Evolutionary conservation across 1,140 invertebrate species (phyloP), one percentile per base, ranked within the genome.

Genomic region (Cecropterus lyciades): DNA sequence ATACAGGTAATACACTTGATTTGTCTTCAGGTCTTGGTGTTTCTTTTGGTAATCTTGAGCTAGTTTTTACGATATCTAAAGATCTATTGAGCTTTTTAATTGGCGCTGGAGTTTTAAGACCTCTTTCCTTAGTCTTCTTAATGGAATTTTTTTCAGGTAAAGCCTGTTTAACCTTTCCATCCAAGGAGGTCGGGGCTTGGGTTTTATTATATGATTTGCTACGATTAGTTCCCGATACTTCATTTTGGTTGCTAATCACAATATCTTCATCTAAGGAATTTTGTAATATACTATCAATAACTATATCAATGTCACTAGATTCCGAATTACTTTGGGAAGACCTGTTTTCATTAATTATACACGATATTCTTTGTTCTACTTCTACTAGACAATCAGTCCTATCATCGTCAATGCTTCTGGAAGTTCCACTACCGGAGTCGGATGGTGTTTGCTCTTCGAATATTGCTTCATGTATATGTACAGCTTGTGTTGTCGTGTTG

Each of bases 331-430:
- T 91, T 70, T 87, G 73, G 43, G 89, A 90, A 10, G 87, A 91
- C 77, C 89, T 80, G 43, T 84, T 91, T 76, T 89, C 86, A 65
- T 92, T 90, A 56, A 92, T 87, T 40, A 92, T 89, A 67, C 78
- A 85, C 20, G 87, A 89, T 79, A 92, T 92, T 78, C 89, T 87
- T 82, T 92, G 76, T 82, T 92, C 89, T 40, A 92, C 75, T 59
- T 92, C 85, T 69, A 84, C 75, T 14, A 91, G 79, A 15, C 79
- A 81, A 70, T 90, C 87, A 64, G 85, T 85, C 70, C 78, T 84
- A 60, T 89, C 85, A 20, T 82, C 84, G 45, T 78, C 80, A 33
- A 82, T 72, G 69, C 84, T 88, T 55, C 76, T 79, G 10, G 86
- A 83, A 0, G 83, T 86, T 15, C 82, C 80, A 57, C 85, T 89